phyloP scores from a whole-genome alignment of 2,888 invertebrate genomes.

The Drosophila engyochracea region DNA sequence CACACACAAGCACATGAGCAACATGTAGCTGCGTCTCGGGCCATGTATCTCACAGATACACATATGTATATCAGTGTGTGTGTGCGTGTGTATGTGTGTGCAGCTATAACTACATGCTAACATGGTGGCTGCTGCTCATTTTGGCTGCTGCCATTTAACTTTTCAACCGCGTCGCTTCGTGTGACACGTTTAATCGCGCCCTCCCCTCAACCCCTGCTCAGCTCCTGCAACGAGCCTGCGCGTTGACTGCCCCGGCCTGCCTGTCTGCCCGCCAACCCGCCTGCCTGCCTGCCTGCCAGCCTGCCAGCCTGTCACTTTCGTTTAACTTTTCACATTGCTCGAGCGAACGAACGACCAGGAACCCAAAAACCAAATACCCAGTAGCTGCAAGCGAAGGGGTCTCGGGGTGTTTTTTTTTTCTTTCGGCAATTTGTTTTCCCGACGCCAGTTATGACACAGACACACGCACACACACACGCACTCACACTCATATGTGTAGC shows the following conservation, averaged over 20 bases:
- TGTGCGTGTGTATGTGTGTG: slow-evolving; percentile 30
- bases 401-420: slow-evolving; percentile 71
- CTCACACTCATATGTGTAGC: slow-evolving; percentile 10
- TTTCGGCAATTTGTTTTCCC: slow-evolving; percentile 75
- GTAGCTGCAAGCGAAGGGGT: slow-evolving; percentile 35
- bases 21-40: slow-evolving; percentile 44
- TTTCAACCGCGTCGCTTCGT: slow-evolving; percentile 74
- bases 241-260: slow-evolving; percentile 38
- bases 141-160: slow-evolving; percentile 76
- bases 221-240: slow-evolving; percentile 49
- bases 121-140: slow-evolving; percentile 75
- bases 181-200: slow-evolving; percentile 78
- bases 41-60: slow-evolving; percentile 40
- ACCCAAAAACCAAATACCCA: slow-evolving; percentile 55
- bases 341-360: slow-evolving; percentile 17
- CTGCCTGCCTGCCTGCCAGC: slow-evolving; percentile 2
- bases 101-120: slow-evolving; percentile 70
- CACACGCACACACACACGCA: slow-evolving; percentile 14
- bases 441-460: slow-evolving; percentile 73
- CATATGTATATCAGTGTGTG: slow-evolving; percentile 12
- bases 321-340: slow-evolving; percentile 70
- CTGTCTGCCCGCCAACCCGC: slow-evolving; percentile 12
- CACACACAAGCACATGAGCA: slow-evolving; percentile 34
- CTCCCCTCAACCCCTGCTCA: slow-evolving; percentile 35
- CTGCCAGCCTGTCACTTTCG: slow-evolving; percentile 77